Evolutionary conservation across 2,113 vertebrate species (phyloP).

Genomic region (Hippocampus barbouri): DNA sequence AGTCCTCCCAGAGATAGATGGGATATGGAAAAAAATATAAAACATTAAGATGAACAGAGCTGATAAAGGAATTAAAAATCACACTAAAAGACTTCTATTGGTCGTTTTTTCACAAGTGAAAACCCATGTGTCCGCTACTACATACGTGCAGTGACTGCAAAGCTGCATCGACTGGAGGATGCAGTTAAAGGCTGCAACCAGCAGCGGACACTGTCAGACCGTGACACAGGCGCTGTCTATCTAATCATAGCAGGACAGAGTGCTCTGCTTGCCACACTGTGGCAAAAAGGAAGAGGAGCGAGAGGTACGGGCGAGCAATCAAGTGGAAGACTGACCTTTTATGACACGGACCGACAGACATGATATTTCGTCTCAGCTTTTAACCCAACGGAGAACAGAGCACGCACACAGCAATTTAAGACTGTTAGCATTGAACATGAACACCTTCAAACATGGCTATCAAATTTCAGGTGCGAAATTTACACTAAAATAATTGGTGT

Average conservation of each 20-base stretch:
- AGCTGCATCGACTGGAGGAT: slow-evolving; percentile 23
- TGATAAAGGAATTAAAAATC: background rate
- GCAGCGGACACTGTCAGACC: slow-evolving; percentile 77
- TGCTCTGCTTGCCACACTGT: background rate
- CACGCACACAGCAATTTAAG: background rate
- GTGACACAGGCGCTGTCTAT: background rate
- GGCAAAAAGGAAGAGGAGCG: background rate
- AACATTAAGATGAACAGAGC: background rate
- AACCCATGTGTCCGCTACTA: background rate
- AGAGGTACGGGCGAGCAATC: background rate
- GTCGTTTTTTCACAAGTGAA: background rate
- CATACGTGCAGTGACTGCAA: background rate
- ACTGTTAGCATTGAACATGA: background rate
- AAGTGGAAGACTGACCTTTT: background rate
- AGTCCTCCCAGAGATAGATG: background rate
- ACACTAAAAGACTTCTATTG: background rate
- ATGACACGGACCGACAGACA: background rate
- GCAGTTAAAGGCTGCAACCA: slow-evolving; percentile 73
- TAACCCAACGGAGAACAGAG: background rate
- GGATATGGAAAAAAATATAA: too few relatives aligned
- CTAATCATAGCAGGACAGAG: background rate
- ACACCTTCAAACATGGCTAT: background rate
- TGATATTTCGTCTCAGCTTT: background rate
- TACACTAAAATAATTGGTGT: too few relatives aligned
- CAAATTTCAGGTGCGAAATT: background rate